These are phyloP conservation scores for Hermaeophaga mercurialis DNA, from an alignment of 2,888 invertebrate genomes.

Conservation along the genomic window DNA sequence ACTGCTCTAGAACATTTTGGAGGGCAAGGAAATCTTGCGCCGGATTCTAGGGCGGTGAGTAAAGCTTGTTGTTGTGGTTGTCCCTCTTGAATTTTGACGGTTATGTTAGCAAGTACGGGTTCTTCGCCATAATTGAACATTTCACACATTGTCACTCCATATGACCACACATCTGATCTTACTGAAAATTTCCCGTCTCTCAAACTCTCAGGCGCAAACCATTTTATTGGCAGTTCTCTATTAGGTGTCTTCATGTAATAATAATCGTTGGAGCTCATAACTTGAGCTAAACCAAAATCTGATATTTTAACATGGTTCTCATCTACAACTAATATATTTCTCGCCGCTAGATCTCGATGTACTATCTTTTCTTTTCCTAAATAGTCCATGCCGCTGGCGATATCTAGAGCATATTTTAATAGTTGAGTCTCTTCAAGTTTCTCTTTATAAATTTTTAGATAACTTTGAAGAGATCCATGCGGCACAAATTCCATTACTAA, in stretches of 20 bases:
- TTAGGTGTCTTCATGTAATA: conserved; percentile 75
- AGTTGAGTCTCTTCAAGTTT: conserved; percentile 67
- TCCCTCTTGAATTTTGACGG: conserved; percentile 54
- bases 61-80: conserved; percentile 56
- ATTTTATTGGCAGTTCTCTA: conserved; percentile 83
- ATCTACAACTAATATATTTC: conserved; percentile 86
- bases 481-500: conserved; percentile 90
- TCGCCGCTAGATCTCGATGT: conserved; percentile 86
- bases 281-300: conserved; percentile 89
- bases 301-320: conserved; percentile 87
- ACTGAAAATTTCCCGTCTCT: conserved; percentile 79
- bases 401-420: conserved; percentile 79
- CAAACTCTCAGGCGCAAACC: conserved; percentile 91
- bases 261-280: conserved; percentile 76
- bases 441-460: conserved; percentile 76
- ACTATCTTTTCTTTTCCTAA: conserved; percentile 81
- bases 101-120: conserved; percentile 62
- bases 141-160: conserved; percentile 88
- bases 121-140: conserved; percentile 82
- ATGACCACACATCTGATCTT: conserved; percentile 92
- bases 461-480: conserved; percentile 81
- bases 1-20: conserved; percentile 74
- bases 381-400: conserved; percentile 91
- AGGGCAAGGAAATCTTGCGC: conserved; percentile 71
- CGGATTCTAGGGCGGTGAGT: conserved; percentile 63